phyloP scores from a whole-genome alignment of 2,888 invertebrate genomes.

The Drepana falcataria region DNA sequence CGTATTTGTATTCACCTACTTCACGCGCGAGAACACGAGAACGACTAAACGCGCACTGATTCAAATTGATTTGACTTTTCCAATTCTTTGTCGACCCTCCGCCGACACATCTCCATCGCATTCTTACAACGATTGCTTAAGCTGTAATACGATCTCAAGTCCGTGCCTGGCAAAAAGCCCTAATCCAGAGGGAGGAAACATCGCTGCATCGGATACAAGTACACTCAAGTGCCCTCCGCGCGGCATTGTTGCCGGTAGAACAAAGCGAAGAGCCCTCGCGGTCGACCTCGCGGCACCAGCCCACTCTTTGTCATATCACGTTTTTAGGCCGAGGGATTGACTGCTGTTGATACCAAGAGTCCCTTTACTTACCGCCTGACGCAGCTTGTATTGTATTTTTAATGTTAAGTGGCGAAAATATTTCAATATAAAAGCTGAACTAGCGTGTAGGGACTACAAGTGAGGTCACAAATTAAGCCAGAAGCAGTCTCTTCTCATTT shows the following conservation, averaged over 20 bases:
- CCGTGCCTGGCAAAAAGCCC: slow-evolving; percentile 43
- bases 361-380: slow-evolving; percentile 20
- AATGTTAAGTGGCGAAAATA: slow-evolving; percentile 2
- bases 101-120: too few species aligned
- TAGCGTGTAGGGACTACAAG: too few species aligned
- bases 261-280: slow-evolving; percentile 69
- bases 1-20: too few species aligned
- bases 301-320: slow-evolving; percentile 72
- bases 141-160: slow-evolving; percentile 13
- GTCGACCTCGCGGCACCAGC: slow-evolving; percentile 47
- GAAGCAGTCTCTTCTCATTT: too few species aligned
- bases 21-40: too few species aligned
- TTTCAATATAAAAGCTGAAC: not conserved
- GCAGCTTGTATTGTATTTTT: not conserved
- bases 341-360: slow-evolving; percentile 49
- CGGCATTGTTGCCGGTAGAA: slow-evolving; percentile 72
- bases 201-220: slow-evolving; percentile 74
- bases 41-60: too few species aligned
- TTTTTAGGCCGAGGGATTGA: slow-evolving; percentile 67
- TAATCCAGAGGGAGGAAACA: slow-evolving; percentile 62
- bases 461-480: too few species aligned
- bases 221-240: slow-evolving; percentile 52
- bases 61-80: too few species aligned
- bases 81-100: too few species aligned
- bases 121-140: not conserved